phyloP scores from a whole-genome alignment of 1,140 invertebrate species.

The Bilobella aurantiaca region DNA sequence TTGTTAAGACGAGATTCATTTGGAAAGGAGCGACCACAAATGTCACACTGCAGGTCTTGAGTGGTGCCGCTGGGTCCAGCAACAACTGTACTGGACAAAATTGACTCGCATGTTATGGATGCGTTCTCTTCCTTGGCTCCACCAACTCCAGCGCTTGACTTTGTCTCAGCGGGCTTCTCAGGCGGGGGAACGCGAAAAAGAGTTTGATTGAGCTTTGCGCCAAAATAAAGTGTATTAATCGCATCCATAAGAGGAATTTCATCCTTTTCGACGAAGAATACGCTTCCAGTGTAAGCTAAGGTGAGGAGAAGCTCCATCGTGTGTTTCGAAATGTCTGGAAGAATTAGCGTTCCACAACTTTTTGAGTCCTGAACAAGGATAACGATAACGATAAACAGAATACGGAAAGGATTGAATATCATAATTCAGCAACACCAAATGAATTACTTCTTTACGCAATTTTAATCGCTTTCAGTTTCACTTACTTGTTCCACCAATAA shows the following conservation, averaged over 20 bases:
- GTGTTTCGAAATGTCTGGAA: conserved; percentile 20
- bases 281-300: conserved; percentile 25
- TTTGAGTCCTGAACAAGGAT: conserved; percentile 2
- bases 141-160: no score
- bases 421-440: neutral
- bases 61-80: no score
- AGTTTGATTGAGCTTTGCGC: neutral
- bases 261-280: conserved; percentile 14
- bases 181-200: neutral
- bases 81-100: no score
- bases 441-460: neutral
- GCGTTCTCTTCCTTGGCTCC: no score
- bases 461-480: no score
- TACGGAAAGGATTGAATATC: no score
- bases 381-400: neutral
- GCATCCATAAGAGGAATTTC: conserved; percentile 17
- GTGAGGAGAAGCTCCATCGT: conserved; percentile 22
- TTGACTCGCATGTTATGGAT: no score
- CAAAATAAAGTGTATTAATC: conserved; percentile 4
- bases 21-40: neutral
- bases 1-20: neutral
- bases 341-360: conserved; percentile 16
- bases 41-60: no score
- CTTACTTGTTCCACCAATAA: conserved; percentile 23
- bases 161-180: no score